Evolutionary conservation across 1,140 invertebrate species (phyloP), one percentile per base, ranked within the genome.

Genomic region (Zaprionus capensis): DNA sequence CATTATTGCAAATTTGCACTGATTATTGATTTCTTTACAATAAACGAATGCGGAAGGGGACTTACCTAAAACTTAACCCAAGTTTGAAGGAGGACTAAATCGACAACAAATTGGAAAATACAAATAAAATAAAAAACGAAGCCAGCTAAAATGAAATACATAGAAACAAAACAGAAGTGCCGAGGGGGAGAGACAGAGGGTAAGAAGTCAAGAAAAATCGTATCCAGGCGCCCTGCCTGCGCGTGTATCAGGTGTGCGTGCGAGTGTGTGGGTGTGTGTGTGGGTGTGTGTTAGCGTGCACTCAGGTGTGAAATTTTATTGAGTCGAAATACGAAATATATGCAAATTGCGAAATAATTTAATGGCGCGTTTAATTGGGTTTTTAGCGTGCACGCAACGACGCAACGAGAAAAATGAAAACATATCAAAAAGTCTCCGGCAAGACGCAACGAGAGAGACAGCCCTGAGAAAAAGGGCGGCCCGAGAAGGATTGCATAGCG

Each of bases 281-380:
- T 55, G 71, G 76, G 58, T 57, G 66, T 22, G 55, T 72, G 69
- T 64, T 67, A 28, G 59, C 17, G 31, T 20, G 76, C 84, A 71
- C 78, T 90, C 85, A 88, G 85, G 85, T 88, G 85, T 88, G 79
- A 88, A 88, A 88, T 88, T 88, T 88, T 88, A 88, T 88, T 88
- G 85, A 88, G 78, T 85, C 76, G 85, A 90, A 90, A 88, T 88
- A 90, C 85, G 85, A 90, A 90, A 90, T 90, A 90, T 88, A 88
- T 88, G 85, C 85, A 88, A 88, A 88, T 88, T 88, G 85, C 82
- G 79, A 88, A 88, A 88, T 88, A 90, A 88, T 88, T 88, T 90
- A 88, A 88, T 88, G 85, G 87, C 85, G 85, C 85, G 85, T 88
- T 88, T 88, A 88, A 88, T 88, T 88, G 85, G 85, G 85, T 90